phyloP scores from a whole-genome alignment of 1,140 invertebrate species.

The Solenopsis fugax region DNA sequence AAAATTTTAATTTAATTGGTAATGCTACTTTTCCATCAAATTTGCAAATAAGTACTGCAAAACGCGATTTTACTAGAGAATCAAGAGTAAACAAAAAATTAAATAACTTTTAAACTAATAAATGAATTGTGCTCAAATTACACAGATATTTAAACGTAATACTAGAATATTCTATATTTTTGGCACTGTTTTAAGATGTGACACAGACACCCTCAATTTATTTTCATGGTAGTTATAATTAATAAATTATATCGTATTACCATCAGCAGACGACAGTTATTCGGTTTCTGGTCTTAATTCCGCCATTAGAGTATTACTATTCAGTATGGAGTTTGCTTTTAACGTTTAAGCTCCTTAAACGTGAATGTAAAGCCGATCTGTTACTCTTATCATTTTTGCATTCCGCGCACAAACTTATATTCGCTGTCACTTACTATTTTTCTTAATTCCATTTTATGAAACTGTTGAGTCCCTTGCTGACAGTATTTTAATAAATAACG shows the following conservation, averaged over 20 bases:
- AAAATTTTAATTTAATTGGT: too few species aligned
- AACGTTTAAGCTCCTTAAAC: slow-evolving; percentile 34
- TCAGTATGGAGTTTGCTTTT: slow-evolving; percentile 16
- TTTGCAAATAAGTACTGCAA: too few species aligned
- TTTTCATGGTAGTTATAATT: neutral
- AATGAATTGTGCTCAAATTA: too few species aligned
- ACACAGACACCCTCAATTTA: neutral
- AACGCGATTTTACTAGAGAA: too few species aligned
- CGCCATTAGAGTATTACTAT: neutral
- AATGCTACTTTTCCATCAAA: too few species aligned
- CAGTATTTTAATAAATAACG: slow-evolving; percentile 30
- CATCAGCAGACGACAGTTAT: neutral
- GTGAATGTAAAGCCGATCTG: slow-evolving; percentile 16
- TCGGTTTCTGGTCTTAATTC: slow-evolving; percentile 19
- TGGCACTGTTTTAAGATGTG: too few species aligned
- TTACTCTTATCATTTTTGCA: neutral
- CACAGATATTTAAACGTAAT: too few species aligned
- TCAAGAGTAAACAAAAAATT: too few species aligned
- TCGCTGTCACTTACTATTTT: neutral
- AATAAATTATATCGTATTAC: slow-evolving; percentile 10
- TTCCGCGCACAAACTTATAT: neutral
- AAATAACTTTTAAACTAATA: too few species aligned
- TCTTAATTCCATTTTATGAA: neutral
- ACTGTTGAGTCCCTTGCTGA: neutral
- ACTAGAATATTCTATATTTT: too few species aligned